These are phyloP conservation scores for Euura saliciscinereae DNA, from an alignment of 1,140 invertebrate species.

Conservation along the genomic window DNA sequence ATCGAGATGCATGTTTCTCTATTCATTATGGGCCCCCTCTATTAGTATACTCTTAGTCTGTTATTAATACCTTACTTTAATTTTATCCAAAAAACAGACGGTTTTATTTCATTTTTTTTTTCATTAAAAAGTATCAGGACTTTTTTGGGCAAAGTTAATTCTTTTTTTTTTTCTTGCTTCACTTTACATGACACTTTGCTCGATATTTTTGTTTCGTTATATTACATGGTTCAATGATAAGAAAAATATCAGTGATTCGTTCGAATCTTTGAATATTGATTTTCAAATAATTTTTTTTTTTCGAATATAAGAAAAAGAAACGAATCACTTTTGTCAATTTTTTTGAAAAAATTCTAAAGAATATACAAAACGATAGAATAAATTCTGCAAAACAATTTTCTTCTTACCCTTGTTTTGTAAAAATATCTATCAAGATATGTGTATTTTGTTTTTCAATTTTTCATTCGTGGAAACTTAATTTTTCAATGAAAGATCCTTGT, in stretches of 20 bases:
- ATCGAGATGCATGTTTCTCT: no score
- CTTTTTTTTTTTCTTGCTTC: neutral
- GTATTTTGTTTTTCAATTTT: neutral
- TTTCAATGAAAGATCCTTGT: neutral
- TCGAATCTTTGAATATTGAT: no score
- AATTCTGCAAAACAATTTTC: no score
- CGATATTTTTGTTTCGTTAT: no score
- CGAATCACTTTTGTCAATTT: neutral
- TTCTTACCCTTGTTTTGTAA: no score
- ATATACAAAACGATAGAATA: neutral
- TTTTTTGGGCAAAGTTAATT: neutral
- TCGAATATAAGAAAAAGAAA: neutral
- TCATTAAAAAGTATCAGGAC: neutral
- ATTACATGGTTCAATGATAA: no score
- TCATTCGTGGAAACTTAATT: neutral
- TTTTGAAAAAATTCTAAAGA: neutral
- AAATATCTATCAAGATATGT: neutral
- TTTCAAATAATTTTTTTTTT: neutral
- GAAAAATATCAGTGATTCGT: no score
- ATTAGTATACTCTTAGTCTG: neutral
- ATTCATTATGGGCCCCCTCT: neutral
- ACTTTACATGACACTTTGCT: neutral
- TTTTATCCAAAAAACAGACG: neutral
- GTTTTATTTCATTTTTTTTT: neutral
- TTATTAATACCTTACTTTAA: neutral